These are phyloP conservation scores for Pseudonaja textilis DNA, from an alignment of 2,113 vertebrate genomes.

Conservation along the genomic window DNA sequence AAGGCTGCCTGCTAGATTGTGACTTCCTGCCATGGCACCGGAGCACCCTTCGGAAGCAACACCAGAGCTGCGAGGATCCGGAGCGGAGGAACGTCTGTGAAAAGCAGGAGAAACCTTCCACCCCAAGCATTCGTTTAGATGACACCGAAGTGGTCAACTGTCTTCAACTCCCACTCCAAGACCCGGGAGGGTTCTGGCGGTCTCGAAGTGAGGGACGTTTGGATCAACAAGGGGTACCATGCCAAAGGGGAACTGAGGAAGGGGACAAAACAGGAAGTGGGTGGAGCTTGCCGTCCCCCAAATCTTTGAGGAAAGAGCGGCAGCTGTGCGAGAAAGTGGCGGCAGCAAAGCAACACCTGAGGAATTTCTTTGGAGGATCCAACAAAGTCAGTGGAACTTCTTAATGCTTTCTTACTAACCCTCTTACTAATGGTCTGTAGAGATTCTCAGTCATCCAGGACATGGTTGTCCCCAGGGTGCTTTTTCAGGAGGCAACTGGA, in stretches of 20 bases:
- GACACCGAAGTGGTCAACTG: neutral
- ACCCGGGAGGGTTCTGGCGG: slow-evolving; percentile 44
- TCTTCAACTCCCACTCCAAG: slow-evolving; percentile 10
- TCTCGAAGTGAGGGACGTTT: slow-evolving; percentile 48
- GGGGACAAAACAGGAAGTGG: slow-evolving; percentile 41
- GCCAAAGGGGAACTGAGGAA: neutral
- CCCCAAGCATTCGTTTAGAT: slow-evolving; percentile 24
- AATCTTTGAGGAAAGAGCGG: slow-evolving; percentile 47
- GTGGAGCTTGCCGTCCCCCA: slow-evolving; percentile 52
- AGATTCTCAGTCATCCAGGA: no score
- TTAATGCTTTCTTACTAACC: no score
- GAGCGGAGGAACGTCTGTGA: neutral
- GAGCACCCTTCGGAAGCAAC: neutral
- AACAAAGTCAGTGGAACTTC: slow-evolving; percentile 34
- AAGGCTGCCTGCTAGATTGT: slow-evolving; percentile 30
- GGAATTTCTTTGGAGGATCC: slow-evolving; percentile 44
- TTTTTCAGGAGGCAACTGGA: no score
- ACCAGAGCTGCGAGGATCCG: neutral
- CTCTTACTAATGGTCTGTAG: no score
- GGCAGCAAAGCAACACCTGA: slow-evolving; percentile 44
- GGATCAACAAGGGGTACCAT: neutral
- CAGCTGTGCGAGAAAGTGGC: slow-evolving; percentile 26
- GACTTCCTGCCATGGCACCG: slow-evolving; percentile 26
- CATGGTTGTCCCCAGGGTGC: no score
- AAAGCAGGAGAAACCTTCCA: neutral